Base-by-base conservation (phyloP, 64 coral and sea anemone species). In the Montipora sp. region DNA sequence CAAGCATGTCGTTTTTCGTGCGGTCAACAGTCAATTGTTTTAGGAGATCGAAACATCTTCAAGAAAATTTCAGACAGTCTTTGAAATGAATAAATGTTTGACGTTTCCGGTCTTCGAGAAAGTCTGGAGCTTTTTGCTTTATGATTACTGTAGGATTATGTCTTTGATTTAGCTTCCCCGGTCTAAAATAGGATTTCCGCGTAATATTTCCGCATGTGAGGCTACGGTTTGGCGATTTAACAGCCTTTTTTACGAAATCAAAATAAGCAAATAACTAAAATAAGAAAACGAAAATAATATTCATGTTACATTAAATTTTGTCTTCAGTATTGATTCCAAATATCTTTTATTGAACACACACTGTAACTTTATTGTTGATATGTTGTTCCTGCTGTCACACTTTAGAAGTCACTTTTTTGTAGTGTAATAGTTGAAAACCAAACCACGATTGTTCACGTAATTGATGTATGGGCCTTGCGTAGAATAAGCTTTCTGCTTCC, bases 1-100 rank as follows among this genome's bases (percentile, higher is more conserved):
- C 36, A 36, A 36, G 36, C 49, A 80, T 48, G 78, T 9, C 47
- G 21, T 47, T 53, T 21, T 80, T 19, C 3, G 78, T 18, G 47
- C 78, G 78, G 78, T 80, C 49, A 80, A 51, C 59, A 51, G 78
- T 12, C 6, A 80, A 20, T 80, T 80, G 59, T 14, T 7, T 3
- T 10, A 15, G 20, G 14, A 50, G 49, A 50, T 19, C 18, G 47
- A 18, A 9, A 20, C 3, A 6, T 12, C 18, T 13, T 80, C 78
- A 80, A 47, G 66, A 36, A 36, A 36, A 36, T 36, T 36, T 36
- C 36, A 36, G 36, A 36, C 36, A 36, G 36, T 36, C 36, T 36
- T 36, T 36, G 36, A 36, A 36, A 36, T 36, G 19, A 16, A 12
- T 59, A 59, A 55, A 55, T 7, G 51, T 55, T 5, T 5, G 5